phyloP scores from a whole-genome alignment of 2,797 vertebrate species.

The Tokudaia muenninki region DNA sequence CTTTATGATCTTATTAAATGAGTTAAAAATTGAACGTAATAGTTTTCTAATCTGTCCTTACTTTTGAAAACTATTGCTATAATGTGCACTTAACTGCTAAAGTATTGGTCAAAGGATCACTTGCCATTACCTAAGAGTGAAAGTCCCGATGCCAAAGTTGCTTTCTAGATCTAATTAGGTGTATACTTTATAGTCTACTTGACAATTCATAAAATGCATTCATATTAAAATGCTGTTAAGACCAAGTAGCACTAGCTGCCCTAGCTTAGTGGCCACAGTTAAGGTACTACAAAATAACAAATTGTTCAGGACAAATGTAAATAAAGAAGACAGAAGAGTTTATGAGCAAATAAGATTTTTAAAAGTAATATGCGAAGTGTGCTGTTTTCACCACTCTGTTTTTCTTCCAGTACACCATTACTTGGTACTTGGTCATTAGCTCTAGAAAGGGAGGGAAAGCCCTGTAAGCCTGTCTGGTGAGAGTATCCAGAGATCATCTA shows the following conservation, averaged over 20 bases:
- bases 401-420: not conserved
- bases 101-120: not conserved
- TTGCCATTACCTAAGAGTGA: not conserved
- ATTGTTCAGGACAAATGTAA: conserved; percentile 30
- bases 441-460: not conserved
- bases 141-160: not conserved
- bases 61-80: not conserved
- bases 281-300: conserved; percentile 41
- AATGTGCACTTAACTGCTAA: not conserved
- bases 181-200: not conserved
- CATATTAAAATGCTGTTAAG: conserved; percentile 37
- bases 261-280: conserved; percentile 38
- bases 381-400: not conserved
- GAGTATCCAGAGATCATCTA: not conserved
- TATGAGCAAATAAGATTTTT: conserved; percentile 52
- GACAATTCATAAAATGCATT: not conserved
- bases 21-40: conserved; percentile 50
- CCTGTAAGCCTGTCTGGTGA: not conserved
- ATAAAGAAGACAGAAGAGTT: conserved; percentile 61
- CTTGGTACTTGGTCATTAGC: conserved; percentile 30
- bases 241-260: conserved; percentile 39
- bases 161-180: not conserved
- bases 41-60: not conserved
- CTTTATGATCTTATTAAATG: conserved; percentile 10
- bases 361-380: not conserved